Evolutionary conservation across 2,797 vertebrate species (phyloP).

Genomic region (Malacoraja senta): DNA sequence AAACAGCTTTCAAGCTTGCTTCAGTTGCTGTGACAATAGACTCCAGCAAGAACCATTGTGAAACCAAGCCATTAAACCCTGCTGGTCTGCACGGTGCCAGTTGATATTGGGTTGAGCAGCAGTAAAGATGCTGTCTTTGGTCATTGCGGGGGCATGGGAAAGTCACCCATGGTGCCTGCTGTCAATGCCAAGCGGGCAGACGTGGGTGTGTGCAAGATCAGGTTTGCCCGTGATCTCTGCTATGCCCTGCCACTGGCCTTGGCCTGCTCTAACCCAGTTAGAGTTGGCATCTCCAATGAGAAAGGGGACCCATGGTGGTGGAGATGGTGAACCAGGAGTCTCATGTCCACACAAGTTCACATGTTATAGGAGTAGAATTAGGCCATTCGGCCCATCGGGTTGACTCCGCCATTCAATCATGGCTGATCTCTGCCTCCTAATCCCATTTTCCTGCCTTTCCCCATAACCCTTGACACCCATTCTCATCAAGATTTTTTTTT

Average conservation of each 20-base stretch:
- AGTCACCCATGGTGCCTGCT: not conserved
- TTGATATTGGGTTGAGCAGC: not conserved
- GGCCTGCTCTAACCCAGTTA: not conserved
- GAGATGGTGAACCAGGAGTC: not conserved
- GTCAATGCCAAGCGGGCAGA: not conserved
- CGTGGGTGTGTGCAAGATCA: not conserved
- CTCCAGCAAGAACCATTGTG: not conserved
- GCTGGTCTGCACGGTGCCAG: not conserved
- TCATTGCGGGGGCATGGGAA: not conserved
- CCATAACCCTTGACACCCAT: too few relatives aligned
- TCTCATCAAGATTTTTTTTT: too few relatives aligned
- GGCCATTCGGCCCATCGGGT: too few relatives aligned
- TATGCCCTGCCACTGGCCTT: not conserved
- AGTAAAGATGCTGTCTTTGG: not conserved
- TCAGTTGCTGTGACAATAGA: not conserved
- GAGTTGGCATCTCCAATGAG: not conserved
- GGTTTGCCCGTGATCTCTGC: too few relatives aligned
- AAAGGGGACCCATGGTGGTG: not conserved
- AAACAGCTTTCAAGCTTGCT: not conserved
- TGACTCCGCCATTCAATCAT: too few relatives aligned
- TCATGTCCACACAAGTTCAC: too few relatives aligned
- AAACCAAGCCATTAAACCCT: not conserved
- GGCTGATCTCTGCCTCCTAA: too few relatives aligned
- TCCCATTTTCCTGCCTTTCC: too few relatives aligned
- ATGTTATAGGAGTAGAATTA: too few relatives aligned